Evolutionary conservation across 2,113 vertebrate species (phyloP).

Genomic region (Heterotis niloticus): DNA sequence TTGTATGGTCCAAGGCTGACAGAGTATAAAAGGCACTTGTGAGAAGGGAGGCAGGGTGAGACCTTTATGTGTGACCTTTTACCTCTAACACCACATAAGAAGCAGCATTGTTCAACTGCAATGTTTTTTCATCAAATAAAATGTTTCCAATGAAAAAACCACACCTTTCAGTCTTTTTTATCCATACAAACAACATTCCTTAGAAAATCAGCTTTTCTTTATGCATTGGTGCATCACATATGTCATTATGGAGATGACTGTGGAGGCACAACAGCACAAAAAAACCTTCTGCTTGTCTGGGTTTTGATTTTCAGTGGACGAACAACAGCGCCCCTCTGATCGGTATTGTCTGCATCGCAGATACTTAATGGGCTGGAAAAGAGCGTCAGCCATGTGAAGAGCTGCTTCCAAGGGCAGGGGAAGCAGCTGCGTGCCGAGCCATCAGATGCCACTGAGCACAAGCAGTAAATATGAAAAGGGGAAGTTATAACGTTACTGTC

Average conservation of each 20-base stretch:
- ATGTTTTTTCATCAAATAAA: not conserved
- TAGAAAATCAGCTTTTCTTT: too few species aligned
- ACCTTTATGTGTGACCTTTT: not conserved
- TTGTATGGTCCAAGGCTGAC: constrained; percentile 34
- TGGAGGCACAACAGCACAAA: not conserved
- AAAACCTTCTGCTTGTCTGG: not conserved
- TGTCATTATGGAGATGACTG: not conserved
- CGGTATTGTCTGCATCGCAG: constrained; percentile 4
- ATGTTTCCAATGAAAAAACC: not conserved
- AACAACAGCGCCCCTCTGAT: not conserved
- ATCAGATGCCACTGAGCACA: not conserved
- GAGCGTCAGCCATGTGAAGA: not conserved
- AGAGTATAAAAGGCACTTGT: constrained; percentile 36
- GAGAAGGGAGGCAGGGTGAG: constrained; percentile 13
- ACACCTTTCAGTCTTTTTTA: not conserved
- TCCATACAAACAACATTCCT: not conserved
- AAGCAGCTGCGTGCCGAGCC: not conserved
- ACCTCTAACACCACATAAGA: constrained; percentile 4
- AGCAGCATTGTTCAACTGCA: not conserved
- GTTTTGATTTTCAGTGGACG: constrained; percentile 3
- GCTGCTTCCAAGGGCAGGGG: constrained; percentile 2
- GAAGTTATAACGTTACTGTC: constrained; percentile 2
- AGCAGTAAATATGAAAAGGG: constrained; percentile 17
- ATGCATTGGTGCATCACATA: not conserved
- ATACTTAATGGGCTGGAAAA: constrained; percentile 16